A percentile compares a stretch with the other conserved stretches of the same genome.
phyloP scores from a whole-genome alignment of 2,888 invertebrate genomes.

The Nowickia ferox region DNA sequence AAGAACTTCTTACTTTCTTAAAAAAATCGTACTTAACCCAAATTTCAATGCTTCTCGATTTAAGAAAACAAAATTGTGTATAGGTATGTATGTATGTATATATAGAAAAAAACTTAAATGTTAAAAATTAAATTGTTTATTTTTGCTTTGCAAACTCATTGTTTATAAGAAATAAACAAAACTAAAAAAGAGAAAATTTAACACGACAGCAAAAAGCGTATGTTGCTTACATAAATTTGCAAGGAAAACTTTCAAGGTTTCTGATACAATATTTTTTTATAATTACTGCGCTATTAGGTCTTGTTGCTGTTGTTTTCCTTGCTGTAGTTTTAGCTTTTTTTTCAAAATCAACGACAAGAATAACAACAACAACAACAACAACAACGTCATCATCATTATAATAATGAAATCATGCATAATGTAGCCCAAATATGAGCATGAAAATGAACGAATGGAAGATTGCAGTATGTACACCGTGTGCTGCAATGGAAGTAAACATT shows the following conservation, averaged over 20 bases:
- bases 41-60: conserved; percentile 36
- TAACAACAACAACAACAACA: conserved; percentile 23
- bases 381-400: conserved; percentile 51
- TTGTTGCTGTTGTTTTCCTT: conserved; percentile 25
- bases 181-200: background rate
- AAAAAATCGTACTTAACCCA: conserved; percentile 55
- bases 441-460: conserved; percentile 7
- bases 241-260: conserved; percentile 66
- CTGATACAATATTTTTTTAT: conserved; percentile 46
- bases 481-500: conserved; percentile 53
- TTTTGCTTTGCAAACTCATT: conserved; percentile 57
- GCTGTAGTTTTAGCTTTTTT: conserved; percentile 8
- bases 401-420: conserved; percentile 68
- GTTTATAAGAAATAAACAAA: conserved; percentile 60
- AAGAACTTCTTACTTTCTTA: conserved; percentile 11
- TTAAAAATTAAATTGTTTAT: conserved; percentile 58
- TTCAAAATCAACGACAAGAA: conserved; percentile 22
- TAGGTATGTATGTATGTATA: too few relatives aligned
- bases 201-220: conserved; percentile 27
- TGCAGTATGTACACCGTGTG: conserved; percentile 3
- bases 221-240: conserved; percentile 38
- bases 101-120: conserved; percentile 27
- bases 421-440: conserved; percentile 51
- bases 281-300: conserved; percentile 64
- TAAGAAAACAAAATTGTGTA: background rate